These are phyloP conservation scores for Muscidifurax raptorellus DNA, from an alignment of 1,140 invertebrate species.

Conservation along the genomic window DNA sequence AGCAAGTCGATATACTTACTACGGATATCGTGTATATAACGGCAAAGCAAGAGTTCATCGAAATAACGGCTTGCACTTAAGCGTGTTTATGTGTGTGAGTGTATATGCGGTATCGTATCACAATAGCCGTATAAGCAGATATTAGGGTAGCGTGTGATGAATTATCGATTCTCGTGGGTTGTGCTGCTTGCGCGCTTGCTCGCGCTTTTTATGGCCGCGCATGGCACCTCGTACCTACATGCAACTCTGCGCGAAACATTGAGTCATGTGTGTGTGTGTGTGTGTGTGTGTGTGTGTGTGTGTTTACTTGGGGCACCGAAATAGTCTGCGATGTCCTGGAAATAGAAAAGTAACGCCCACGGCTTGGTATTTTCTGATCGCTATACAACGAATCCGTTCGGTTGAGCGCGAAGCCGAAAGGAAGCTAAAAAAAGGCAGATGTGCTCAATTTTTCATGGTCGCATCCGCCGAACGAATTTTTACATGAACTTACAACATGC, in stretches of 20 bases:
- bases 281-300: neutral
- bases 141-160: neutral
- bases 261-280: too few species aligned
- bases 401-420: neutral
- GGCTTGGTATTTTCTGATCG: neutral
- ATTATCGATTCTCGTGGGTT: slow-evolving; percentile 25
- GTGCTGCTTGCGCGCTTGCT: neutral
- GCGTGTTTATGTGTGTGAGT: neutral
- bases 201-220: neutral
- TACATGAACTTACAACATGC: neutral
- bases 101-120: neutral
- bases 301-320: neutral
- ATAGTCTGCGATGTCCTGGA: slow-evolving; percentile 26
- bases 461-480: neutral
- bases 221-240: neutral
- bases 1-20: neutral
- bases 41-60: neutral
- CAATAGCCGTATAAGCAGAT: neutral
- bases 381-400: neutral
- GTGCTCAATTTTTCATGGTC: neutral
- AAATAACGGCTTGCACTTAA: neutral
- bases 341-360: slow-evolving; percentile 21
- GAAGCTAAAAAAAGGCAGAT: neutral
- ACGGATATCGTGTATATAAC: neutral
- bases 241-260: neutral